Percentiles rank a stretch among this genome's conserved stretches.
Conservation (phyloP, 2,797 vertebrate genomes). For the Myotis planiceps region DNA sequence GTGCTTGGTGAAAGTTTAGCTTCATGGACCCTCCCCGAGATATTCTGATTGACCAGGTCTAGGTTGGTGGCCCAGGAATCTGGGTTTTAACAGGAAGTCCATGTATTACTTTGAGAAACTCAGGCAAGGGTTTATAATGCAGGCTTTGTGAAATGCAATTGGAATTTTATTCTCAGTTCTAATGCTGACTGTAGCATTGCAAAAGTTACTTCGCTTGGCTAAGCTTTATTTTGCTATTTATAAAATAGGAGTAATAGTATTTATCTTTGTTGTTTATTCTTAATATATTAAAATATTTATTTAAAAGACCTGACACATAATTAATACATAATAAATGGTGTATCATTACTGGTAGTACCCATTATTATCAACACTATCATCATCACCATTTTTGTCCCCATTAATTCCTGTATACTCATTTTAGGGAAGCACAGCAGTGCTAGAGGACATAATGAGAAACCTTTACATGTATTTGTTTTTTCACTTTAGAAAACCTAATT, state of each 20-base stretch:
- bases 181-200: background rate
- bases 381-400: background rate
- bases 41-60: background rate
- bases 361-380: background rate
- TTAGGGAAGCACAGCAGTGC: background rate
- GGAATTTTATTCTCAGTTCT: background rate
- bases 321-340: background rate
- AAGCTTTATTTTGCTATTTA: background rate
- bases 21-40: background rate
- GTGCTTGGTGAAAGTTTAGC: background rate
- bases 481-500: constrained; percentile 11
- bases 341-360: background rate
- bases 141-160: background rate
- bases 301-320: background rate
- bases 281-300: background rate
- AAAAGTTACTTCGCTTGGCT: background rate
- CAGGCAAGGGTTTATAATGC: background rate
- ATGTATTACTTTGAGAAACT: background rate
- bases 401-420: background rate
- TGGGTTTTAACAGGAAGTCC: background rate
- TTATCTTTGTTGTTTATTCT: background rate
- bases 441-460: background rate
- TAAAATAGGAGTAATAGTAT: background rate
- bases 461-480: background rate
- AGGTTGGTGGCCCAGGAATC: background rate